These are phyloP conservation scores for Alloplasta piceator DNA, from an alignment of 2,888 invertebrate genomes.

Conservation along the genomic window DNA sequence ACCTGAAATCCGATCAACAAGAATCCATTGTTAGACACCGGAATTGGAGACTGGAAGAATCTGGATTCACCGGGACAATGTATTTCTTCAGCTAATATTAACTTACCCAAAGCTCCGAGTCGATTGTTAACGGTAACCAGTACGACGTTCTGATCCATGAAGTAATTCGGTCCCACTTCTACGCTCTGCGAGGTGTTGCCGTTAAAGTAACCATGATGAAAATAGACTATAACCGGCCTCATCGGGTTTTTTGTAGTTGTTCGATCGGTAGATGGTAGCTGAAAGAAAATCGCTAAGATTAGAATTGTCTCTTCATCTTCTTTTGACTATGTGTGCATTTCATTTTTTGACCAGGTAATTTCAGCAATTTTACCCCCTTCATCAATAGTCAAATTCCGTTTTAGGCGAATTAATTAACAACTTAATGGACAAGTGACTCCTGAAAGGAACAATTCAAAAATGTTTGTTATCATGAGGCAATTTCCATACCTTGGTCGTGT, in stretches of 20 bases:
- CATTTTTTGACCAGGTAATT: too few relatives aligned
- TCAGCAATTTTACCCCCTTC: too few relatives aligned
- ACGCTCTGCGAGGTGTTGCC: slow-evolving; percentile 86
- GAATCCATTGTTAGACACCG: too few relatives aligned
- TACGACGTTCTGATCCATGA: slow-evolving; percentile 87
- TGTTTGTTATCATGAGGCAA: too few relatives aligned
- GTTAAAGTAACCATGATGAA: slow-evolving; percentile 88
- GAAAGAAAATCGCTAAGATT: slow-evolving; percentile 1
- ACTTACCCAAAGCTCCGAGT: slow-evolving; percentile 84
- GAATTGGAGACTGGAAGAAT: too few relatives aligned
- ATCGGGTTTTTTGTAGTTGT: background rate
- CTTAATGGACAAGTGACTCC: too few relatives aligned
- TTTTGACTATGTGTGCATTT: background rate
- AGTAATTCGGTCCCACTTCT: slow-evolving; percentile 86
- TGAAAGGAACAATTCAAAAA: too few relatives aligned
- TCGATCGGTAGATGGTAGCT: slow-evolving; percentile 47
- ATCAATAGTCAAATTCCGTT: too few relatives aligned
- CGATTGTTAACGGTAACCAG: slow-evolving; percentile 88
- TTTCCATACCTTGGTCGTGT: slow-evolving; percentile 84
- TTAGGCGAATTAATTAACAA: too few relatives aligned
- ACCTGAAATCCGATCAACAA: too few relatives aligned
- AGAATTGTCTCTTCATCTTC: background rate
- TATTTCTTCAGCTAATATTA: background rate
- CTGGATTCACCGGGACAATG: too few relatives aligned
- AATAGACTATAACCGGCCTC: slow-evolving; percentile 86